Base-by-base conservation (phyloP, 2,797 vertebrate genomes). In the Leuciscus waleckii region DNA sequence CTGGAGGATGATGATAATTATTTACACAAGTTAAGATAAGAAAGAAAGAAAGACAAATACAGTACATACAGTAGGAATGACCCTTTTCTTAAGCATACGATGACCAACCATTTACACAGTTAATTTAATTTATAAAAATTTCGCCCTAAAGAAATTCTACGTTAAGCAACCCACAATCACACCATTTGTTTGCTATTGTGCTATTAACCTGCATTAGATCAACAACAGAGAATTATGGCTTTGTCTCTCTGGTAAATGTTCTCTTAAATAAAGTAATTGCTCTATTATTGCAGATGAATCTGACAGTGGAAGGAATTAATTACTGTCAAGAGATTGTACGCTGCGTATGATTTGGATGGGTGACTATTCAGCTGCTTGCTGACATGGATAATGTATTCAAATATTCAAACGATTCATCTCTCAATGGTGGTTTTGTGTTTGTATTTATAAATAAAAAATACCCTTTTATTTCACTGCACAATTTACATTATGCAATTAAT, bases 81-180 rank as follows among this genome's bases (percentile, higher is more conserved):
- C 26, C 39, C n/a, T 74, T 4, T 21, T 74, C 26, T 49, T 49
- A 51, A 49, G 96, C 95, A 95, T 94, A 95, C 94, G 95, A 95
- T 95, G 94, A 95, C 67, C 86, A 70, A 83, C 61, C 61, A 81
- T 73, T 85, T 69, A 56, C 37, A 37, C 46, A 54, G 7, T 23
- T 79, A 0, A 29, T 32, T 46, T 43, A 13, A 9, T 23, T 69
- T 26, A 7, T 76, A 49, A 26, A 46, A 29, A 46, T 23, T 4
- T 81, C 67, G 23, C 11, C 2, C 21, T 35, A n/a, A 76, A 86
- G 68, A 8, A 76, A 8, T 21, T 17, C 35, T 73, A 83, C 39
- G 21, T 78, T 67, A 56, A 77, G 70, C 1, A 63, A 67, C 43
- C 19, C 63, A 29, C 77, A 81, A 46, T 81, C 6, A 39, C n/a